These are phyloP conservation scores for Coturnix japonica DNA, from an alignment of 2,113 vertebrate genomes.

Conservation along the genomic window DNA sequence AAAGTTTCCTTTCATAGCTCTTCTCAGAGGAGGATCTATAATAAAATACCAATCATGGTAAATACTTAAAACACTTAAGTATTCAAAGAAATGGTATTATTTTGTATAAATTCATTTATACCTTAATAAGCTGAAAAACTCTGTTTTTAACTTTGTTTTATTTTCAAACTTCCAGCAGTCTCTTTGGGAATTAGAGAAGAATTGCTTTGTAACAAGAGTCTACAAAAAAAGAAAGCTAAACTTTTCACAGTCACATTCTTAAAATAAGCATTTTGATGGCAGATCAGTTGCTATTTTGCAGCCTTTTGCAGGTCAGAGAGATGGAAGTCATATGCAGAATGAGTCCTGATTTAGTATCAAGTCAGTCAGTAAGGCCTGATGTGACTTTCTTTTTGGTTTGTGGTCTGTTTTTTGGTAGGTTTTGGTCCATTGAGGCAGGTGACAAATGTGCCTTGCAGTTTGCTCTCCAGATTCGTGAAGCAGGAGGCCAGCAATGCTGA, in stretches of 20 bases:
- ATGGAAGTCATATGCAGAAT: not conserved
- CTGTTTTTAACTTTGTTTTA: not conserved
- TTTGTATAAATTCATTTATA: not conserved
- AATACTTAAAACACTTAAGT: not conserved
- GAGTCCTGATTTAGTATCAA: not conserved
- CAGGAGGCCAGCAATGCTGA: not conserved
- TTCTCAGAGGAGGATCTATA: not conserved
- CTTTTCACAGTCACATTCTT: accelerated
- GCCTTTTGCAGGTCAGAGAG: not conserved
- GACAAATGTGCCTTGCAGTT: not conserved
- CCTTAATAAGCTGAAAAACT: not conserved
- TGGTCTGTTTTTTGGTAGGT: not conserved
- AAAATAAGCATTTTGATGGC: not conserved
- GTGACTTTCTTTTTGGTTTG: not conserved
- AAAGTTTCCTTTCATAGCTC: not conserved
- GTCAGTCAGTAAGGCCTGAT: not conserved
- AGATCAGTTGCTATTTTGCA: not conserved
- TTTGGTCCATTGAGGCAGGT: not conserved
- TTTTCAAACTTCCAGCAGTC: not conserved
- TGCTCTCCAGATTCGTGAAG: not conserved
- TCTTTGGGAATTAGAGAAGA: not conserved
- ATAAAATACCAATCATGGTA: not conserved
- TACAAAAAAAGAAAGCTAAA: not conserved
- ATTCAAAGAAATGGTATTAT: not conserved
- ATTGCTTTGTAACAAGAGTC: not conserved